Conservation (phyloP, 2,888 invertebrate genomes). For the Agriopis aurantiaria region DNA sequence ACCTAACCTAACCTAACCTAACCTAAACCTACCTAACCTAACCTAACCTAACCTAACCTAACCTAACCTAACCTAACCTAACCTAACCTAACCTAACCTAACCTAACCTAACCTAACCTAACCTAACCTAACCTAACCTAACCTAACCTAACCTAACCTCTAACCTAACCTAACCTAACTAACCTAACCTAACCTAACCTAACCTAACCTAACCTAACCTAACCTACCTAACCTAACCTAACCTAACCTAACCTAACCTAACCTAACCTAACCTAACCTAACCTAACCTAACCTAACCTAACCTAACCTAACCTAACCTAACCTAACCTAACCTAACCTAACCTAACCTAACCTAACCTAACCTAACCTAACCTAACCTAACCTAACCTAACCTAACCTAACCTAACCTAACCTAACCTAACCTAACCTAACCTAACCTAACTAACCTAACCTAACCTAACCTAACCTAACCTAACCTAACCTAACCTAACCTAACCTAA, state of each 20-base stretch:
- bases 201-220: no score
- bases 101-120: constrained; percentile 3
- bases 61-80: constrained; percentile 3
- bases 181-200: no score
- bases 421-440: constrained; percentile 34
- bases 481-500: constrained; percentile 24
- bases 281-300: constrained; percentile 40
- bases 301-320: constrained; percentile 36
- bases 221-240: no score
- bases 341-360: constrained; percentile 43
- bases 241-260: constrained; percentile 32
- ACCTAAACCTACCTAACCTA: no score
- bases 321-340: constrained; percentile 38
- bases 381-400: constrained; percentile 38
- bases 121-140: not conserved
- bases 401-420: constrained; percentile 31
- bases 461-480: constrained; percentile 22
- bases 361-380: constrained; percentile 30
- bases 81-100: constrained; percentile 18
- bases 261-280: constrained; percentile 33
- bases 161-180: no score
- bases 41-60: constrained; percentile 41
- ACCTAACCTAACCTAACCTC: no score
- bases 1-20: constrained; percentile 40
- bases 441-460: constrained; percentile 21